Base-by-base conservation (phyloP, 2,113 vertebrate species). In the Oceanites oceanicus region DNA sequence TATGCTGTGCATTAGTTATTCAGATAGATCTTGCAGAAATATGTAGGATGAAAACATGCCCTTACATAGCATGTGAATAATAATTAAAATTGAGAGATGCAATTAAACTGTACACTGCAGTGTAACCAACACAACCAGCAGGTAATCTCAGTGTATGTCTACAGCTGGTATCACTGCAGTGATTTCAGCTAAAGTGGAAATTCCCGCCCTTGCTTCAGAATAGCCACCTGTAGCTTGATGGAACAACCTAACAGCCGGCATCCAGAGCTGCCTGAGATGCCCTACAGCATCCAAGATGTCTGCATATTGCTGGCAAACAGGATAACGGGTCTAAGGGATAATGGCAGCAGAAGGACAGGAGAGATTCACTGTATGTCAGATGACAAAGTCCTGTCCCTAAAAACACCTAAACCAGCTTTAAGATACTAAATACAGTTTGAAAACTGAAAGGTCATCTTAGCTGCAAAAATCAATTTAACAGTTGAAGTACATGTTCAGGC, bases 121-220 rank as follows among this genome's bases (percentile, higher is more conserved):
- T 7, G 22, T 11, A 75, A 74, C 20, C 65, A 90, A 23, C 34
- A 23, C 2, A 2, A 30, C 4, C 36, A 26, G 45, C 20, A 16
- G 40, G 16, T 23, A 38, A 55, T 15, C 29, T 34, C 86, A 49
- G 34, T 2, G 2, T 16, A 25, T 3, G 8, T 11, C 42, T 72
- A 34, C 77, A 90, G 49, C 47, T 55, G 20, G 38, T 44, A 13
- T 7, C 13, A 5, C 49, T 62, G 75, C 44, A 30, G 34, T 16
- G 21, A 62, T 27, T 56, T 68, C 74, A 61, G 80, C 49, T 68
- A 52, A n/a, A 44, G 44, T 23, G 30, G 30, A 36, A 72, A 92
- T 34, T 59, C 61, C 70, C 70, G 32, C 0, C 6, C 52, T 82
- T 0, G 0, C 27, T 74, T 34, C n/a, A 16, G 3, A 75, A 49